These are phyloP conservation scores for Prionace glauca DNA, from an alignment of 2,797 vertebrate genomes.

Conservation along the genomic window DNA sequence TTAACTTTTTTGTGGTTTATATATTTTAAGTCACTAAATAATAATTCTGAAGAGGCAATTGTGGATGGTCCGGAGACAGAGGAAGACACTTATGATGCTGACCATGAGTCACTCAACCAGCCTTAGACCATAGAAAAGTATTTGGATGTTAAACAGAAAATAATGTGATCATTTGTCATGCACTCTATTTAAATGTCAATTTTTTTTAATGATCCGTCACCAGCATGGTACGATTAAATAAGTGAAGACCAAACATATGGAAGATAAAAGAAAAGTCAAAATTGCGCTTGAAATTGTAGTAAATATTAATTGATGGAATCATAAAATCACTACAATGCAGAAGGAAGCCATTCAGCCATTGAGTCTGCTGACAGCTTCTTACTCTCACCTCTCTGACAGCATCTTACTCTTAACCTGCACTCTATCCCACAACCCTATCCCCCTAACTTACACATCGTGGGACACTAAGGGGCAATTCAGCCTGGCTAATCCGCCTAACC, in stretches of 20 bases:
- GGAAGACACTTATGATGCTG: neutral
- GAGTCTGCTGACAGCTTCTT: too few species aligned
- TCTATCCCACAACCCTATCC: too few species aligned
- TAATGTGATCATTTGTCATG: neutral
- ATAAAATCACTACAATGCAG: too few species aligned
- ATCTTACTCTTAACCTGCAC: too few species aligned
- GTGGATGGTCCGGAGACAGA: neutral
- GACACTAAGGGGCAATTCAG: too few species aligned
- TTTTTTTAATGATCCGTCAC: neutral
- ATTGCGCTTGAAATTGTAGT: neutral
- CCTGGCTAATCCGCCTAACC: too few species aligned
- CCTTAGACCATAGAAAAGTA: neutral
- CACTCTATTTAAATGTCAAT: neutral
- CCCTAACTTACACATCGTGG: too few species aligned
- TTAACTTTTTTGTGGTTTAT: neutral
- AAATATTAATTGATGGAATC: neutral
- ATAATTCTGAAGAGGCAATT: neutral
- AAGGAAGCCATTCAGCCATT: too few species aligned
- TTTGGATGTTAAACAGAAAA: neutral
- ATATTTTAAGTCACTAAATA: neutral
- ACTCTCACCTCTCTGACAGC: too few species aligned
- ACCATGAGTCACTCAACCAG: neutral
- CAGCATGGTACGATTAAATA: neutral
- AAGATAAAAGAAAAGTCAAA: neutral
- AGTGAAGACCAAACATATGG: neutral